phyloP scores from a whole-genome alignment of 2,113 vertebrate species.

The Ahaetulla prasina region DNA sequence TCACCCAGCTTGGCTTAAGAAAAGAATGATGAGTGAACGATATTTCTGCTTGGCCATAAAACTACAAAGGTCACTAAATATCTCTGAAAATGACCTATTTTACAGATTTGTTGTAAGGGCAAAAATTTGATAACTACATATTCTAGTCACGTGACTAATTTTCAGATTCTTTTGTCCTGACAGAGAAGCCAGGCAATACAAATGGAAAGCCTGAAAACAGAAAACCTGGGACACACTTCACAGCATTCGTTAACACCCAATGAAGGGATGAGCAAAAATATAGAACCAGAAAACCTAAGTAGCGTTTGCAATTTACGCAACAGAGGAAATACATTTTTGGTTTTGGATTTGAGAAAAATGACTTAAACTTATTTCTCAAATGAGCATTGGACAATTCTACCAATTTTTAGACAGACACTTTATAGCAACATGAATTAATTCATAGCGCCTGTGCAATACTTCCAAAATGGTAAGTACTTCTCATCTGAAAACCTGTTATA shows the following conservation, averaged over 20 bases:
- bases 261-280: too few species aligned
- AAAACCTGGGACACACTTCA: neutral
- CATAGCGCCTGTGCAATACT: neutral
- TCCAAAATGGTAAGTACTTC: neutral
- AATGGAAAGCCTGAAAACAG: neutral
- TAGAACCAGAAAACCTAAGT: neutral
- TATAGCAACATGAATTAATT: neutral
- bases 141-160: neutral
- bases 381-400: neutral
- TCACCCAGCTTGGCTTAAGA: neutral
- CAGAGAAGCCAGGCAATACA: neutral
- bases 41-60: neutral
- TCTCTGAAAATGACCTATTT: neutral
- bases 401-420: neutral
- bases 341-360: neutral
- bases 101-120: neutral
- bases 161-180: neutral
- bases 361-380: neutral
- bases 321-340: neutral
- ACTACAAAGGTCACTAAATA: neutral
- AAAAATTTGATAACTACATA: neutral
- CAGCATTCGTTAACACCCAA: neutral
- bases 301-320: neutral
- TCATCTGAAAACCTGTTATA: neutral
- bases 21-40: neutral